Evolutionary conservation across 2,888 invertebrate species (phyloP).

Genomic region (Apoda limacodes): DNA sequence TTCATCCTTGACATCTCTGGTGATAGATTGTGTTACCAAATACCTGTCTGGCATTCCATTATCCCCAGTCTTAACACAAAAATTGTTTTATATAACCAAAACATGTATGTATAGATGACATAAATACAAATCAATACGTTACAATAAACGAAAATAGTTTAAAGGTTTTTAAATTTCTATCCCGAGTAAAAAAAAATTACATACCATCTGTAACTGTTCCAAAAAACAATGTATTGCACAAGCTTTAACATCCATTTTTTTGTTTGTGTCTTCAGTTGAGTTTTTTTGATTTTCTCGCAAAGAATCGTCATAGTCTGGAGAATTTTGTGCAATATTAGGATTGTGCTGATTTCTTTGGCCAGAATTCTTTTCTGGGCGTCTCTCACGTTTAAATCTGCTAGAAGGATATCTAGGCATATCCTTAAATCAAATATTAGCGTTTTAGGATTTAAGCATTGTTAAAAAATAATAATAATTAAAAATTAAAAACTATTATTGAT

Average conservation of each 20-base stretch:
- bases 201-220: conserved; percentile 76
- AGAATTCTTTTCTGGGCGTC: conserved; percentile 38
- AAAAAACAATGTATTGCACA: conserved; percentile 79
- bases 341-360: conserved; percentile 58
- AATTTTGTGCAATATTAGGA: conserved; percentile 39
- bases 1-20: conserved; percentile 72
- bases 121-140: too few species aligned
- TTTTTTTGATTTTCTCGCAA: conserved; percentile 33
- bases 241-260: conserved; percentile 35
- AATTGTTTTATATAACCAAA: conserved; percentile 5
- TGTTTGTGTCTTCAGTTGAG: conserved; percentile 27
- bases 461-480: too few species aligned
- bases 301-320: conserved; percentile 27
- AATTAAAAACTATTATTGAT: too few species aligned
- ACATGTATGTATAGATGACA: neutral
- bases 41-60: conserved; percentile 75
- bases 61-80: conserved; percentile 58
- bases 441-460: too few species aligned
- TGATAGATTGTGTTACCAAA: conserved; percentile 71
- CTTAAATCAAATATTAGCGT: too few species aligned
- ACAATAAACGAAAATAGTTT: neutral
- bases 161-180: neutral
- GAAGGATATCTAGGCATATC: conserved; percentile 28
- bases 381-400: conserved; percentile 43
- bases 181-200: conserved; percentile 13